Evolutionary conservation across 2,113 vertebrate species (phyloP), one percentile per base, ranked within the genome.

Genomic region (Zosterops lateralis): DNA sequence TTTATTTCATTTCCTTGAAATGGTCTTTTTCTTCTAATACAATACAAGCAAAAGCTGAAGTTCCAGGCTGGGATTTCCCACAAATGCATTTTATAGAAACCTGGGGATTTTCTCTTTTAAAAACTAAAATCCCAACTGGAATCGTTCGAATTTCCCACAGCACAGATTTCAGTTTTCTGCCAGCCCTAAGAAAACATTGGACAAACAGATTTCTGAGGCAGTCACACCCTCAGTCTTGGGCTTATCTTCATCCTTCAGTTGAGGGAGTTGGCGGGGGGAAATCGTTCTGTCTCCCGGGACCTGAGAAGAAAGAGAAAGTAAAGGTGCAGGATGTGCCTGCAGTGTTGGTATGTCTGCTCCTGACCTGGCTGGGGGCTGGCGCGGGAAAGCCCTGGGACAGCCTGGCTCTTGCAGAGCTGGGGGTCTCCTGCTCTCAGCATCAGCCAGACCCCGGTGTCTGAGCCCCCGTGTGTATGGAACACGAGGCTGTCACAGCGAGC

Each of bases 281-380:
- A 54, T 38, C 7, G 20, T 51, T 79, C 1, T 34, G 8, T 45
- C 26, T 66, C 9, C 15, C 54, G 77, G 65, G 38, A 65, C 4
- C 11, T 12, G 50, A 71, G 10, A 31, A 19, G 26, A 88, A 92
- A 80, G 32, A 51, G 76, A 91, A 96, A 93, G 73, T 17, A 44
- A 80, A 86, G 75, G 25, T 80, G 66, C 57, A 92, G 84, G 92
- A 91, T 65, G 54, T 89, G 87, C 22, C 17, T 2, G 2, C 56
- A 0, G 1, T 0, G 22, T 8, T n/a, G 19, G 6, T 12, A 10
- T 6, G 9, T 77, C 80, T 1, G 2, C 18, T 38, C 3, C 32
- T 2, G 14, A 16, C 14, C 40, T 13, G 53, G 28, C 38, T 54
- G 4, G 1, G 5, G 15, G 61, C 74, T 40, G 40, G 4, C 31